Evolutionary conservation across 2,888 invertebrate genomes (phyloP), one percentile per base, ranked within the genome.

Genomic region (Nemotelus nigrinus): DNA sequence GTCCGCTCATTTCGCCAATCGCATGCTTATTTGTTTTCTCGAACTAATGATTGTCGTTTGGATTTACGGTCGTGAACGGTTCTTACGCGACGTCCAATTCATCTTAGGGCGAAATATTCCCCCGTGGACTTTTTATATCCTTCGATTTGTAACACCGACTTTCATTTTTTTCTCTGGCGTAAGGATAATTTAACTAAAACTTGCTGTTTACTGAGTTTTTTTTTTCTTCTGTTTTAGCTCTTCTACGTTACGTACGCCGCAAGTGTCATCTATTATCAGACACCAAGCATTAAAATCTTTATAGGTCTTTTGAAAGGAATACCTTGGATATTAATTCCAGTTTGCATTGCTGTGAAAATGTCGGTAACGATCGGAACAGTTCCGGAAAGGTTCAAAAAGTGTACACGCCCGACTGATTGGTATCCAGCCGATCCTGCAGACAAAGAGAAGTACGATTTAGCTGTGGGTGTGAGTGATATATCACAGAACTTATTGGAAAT

Each of bases 91-190:
- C 74, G 47, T 81, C 7, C 4, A 8, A 8, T 80, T 80, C 41
- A 81, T 81, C 80, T 78, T 77, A 2, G 78, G 57, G 8, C 78
- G 67, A n/a, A 74, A 43, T 1, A 74, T 71, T 43, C 0, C 76
- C 1, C 78, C 74, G 0, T 80, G 80, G 81, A 81, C 75, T 77
- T 75, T 81, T n/a, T 77, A 77, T 44, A 63, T 79, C 3, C 53
- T 80, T 25, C 94, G 94, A 86, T 93, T 93, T 83, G 92, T 90
- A 84, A 93, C 94, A 84, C 94, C 94, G 79, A 93, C 87, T 84
- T 93, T 94, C 0, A 77, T 85, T 39, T 0, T 84, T 0, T 25
- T 70, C 6, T 10, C 80, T 2, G 55, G 84, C 81, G 85, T 85
- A 79, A 67, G 68, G 45, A n/a, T 25, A 25, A 2, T n/a, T 48